Evolutionary conservation across 2,888 invertebrate species (phyloP), one percentile per base, ranked within the genome.

Genomic region (Celastrina argiolus): DNA sequence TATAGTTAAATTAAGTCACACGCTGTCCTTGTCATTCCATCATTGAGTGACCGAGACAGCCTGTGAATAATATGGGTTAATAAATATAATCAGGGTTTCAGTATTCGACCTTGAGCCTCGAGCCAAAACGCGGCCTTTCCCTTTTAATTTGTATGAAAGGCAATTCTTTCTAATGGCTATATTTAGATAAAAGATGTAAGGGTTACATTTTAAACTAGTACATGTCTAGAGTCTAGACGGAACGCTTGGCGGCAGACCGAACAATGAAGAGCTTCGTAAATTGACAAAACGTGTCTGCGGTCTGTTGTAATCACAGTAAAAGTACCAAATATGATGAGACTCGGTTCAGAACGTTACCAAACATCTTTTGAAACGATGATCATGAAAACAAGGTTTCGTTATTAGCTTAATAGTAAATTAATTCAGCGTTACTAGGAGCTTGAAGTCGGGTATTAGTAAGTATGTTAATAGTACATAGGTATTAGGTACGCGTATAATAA

Each of bases 281-380:
- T 26, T 51, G 51, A 26, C 51, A 26, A 51, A 51, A 51, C 51
- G 51, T 51, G 51, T 51, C 22, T 51, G 51, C 51, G 51, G 51
- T 51, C 22, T 51, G 51, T 22, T 51, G 51, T 26, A 51, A 51
- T 51, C 51, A 51, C 26, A 18, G 45, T 45, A 51, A 51, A 26
- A 51, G 51, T 26, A 51, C 2, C 8, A 36, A 36, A 36, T 51
- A 5, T 51, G 16, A 2, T 45, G 45, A 45, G 16, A 45, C 18
- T 42, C 16, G n/a, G 16, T 42, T 2, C 42, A 16, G 16, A 16
- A 42, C 7, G 2, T 3, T 31, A 31, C 31, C 31, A 31, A 31
- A 2, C 2, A 28, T 28, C 2, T 28, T 28, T 5, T 5, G 4
- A 28, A 4, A 31, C n/a, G n/a, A n/a, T n/a, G n/a, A n/a, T n/a